These are phyloP conservation scores for Papilio dardanus DNA, from an alignment of 1,140 invertebrate species.

Conservation along the genomic window DNA sequence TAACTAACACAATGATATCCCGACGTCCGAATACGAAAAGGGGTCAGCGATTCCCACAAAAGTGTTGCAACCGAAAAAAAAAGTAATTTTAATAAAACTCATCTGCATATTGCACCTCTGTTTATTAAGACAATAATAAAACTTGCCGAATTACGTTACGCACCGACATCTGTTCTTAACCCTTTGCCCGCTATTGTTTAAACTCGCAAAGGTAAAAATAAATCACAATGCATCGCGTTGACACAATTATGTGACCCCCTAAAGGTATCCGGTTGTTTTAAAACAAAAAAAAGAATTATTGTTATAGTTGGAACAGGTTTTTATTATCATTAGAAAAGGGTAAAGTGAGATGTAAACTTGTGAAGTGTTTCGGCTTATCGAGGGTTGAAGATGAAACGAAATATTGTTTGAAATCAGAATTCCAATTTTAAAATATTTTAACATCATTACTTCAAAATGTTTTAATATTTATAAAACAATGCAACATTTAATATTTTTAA, in stretches of 20 bases:
- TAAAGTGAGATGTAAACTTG: slow-evolving; percentile 74
- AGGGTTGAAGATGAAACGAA: slow-evolving; percentile 55
- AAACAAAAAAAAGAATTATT: slow-evolving; percentile 75
- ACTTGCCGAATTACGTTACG: slow-evolving; percentile 43
- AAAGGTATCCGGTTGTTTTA: slow-evolving; percentile 54
- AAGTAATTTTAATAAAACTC: slow-evolving; percentile 64
- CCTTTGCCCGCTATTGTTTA: slow-evolving; percentile 64
- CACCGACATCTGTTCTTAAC: slow-evolving; percentile 63
- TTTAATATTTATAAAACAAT: no score
- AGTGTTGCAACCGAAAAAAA: slow-evolving; percentile 57
- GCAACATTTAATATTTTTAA: not conserved
- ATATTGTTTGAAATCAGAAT: slow-evolving; percentile 14
- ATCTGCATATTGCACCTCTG: slow-evolving; percentile 72
- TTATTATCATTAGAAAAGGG: slow-evolving; percentile 74
- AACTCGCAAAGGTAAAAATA: slow-evolving; percentile 56
- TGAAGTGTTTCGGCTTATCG: slow-evolving; percentile 59
- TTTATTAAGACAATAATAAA: slow-evolving; percentile 67
- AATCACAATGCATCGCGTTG: slow-evolving; percentile 63
- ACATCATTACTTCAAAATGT: not conserved
- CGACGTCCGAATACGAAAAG: slow-evolving; percentile 59
- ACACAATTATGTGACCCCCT: slow-evolving; percentile 69
- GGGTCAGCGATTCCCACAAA: slow-evolving; percentile 67
- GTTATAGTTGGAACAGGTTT: slow-evolving; percentile 75
- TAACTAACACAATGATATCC: slow-evolving; percentile 52
- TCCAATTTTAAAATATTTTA: slow-evolving; percentile 7